Conservation (phyloP, 2,797 vertebrate species). For the Megaceryle alcyon region DNA sequence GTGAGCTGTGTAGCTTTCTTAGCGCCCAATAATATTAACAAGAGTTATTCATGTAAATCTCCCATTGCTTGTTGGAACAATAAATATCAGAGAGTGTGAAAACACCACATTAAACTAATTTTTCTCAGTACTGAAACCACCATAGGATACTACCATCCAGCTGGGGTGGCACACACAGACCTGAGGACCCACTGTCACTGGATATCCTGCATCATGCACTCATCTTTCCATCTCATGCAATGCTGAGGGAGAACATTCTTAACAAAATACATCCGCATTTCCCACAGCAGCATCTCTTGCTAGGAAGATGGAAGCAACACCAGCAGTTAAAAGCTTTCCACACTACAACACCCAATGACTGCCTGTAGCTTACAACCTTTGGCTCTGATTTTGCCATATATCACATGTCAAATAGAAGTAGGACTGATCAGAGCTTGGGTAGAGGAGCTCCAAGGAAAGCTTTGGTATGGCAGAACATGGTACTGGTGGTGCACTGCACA, state of each 20-base stretch:
- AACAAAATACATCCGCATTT: background rate
- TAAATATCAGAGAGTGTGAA: slow-evolving; percentile 19
- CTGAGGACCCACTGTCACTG: background rate
- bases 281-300: background rate
- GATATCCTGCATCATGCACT: background rate
- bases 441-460: background rate
- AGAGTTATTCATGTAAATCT: slow-evolving; percentile 26
- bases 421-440: background rate
- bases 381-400: background rate
- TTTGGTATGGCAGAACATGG: background rate
- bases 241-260: background rate
- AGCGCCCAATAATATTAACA: slow-evolving; percentile 1
- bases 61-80: background rate
- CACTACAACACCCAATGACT: background rate
- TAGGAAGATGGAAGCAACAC: background rate
- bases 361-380: background rate
- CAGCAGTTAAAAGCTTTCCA: background rate
- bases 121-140: slow-evolving; percentile 6
- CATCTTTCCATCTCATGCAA: background rate
- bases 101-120: background rate
- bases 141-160: background rate
- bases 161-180: background rate
- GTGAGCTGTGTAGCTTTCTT: background rate
- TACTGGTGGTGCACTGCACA: background rate
- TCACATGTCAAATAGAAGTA: background rate